These are phyloP conservation scores for Coelopa frigida DNA, from an alignment of 1,140 invertebrate genomes.

Conservation along the genomic window DNA sequence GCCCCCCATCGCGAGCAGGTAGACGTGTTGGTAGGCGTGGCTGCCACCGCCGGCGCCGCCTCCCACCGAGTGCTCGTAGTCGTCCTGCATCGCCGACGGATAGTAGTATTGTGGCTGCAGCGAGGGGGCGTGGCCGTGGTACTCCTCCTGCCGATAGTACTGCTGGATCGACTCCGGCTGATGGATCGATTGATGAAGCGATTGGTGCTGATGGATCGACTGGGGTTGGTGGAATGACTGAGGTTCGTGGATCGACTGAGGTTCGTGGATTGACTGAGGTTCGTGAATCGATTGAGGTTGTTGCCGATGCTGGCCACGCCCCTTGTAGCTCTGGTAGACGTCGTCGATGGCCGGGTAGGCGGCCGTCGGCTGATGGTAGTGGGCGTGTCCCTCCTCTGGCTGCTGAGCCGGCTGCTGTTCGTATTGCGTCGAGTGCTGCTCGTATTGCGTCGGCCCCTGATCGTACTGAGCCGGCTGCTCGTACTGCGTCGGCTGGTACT, in stretches of 20 bases:
- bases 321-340: constrained; percentile 39
- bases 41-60: neutral
- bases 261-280: neutral
- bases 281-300: constrained; percentile 19
- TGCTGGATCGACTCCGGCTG: constrained; percentile 27
- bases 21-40: constrained; percentile 28
- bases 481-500: neutral
- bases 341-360: constrained; percentile 36
- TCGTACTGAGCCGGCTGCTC: constrained; percentile 1
- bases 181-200: constrained; percentile 10
- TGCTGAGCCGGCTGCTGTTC: constrained; percentile 3
- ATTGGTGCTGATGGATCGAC: constrained; percentile 16
- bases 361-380: constrained; percentile 24
- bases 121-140: constrained; percentile 4
- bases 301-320: constrained; percentile 13
- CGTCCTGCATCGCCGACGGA: constrained; percentile 13
- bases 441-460: constrained; percentile 1
- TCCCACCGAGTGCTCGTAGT: constrained; percentile 34
- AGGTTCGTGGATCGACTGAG: constrained; percentile 11
- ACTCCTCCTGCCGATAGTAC: constrained; percentile 8
- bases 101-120: constrained; percentile 21
- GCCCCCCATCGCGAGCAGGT: constrained; percentile 36
- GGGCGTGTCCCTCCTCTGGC: constrained; percentile 21
- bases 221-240: constrained; percentile 15
- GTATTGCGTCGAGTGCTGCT: neutral